Evolutionary conservation across 2,113 vertebrate species (phyloP).

Genomic region (Talpa occidentalis): DNA sequence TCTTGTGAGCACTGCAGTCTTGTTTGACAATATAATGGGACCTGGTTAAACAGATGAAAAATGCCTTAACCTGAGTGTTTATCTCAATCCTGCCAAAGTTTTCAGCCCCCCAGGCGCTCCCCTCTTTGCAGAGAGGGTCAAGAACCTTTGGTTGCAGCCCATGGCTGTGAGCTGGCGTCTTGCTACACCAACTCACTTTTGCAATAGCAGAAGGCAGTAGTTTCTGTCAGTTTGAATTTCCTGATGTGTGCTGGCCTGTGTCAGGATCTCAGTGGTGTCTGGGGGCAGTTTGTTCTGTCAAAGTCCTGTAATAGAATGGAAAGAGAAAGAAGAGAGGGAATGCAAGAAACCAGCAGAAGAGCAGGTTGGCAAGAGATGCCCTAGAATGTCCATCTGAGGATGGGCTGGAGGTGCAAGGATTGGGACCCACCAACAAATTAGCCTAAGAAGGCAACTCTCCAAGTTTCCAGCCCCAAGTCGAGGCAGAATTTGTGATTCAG

Average conservation of each 20-base stretch:
- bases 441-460: neutral
- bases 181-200: slow-evolving; percentile 1
- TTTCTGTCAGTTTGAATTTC: slow-evolving; percentile 71
- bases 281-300: neutral
- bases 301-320: neutral
- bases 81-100: slow-evolving; percentile 52
- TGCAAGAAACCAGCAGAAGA: neutral
- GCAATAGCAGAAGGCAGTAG: slow-evolving; percentile 56
- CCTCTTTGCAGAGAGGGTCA: slow-evolving; percentile 8
- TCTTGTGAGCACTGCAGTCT: neutral
- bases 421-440: neutral
- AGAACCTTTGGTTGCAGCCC: neutral
- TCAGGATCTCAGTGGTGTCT: slow-evolving; percentile 20
- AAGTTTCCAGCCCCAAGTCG: neutral
- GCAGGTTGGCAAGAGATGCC: neutral
- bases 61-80: slow-evolving; percentile 62
- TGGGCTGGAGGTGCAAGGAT: neutral
- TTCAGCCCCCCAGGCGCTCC: neutral
- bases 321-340: neutral
- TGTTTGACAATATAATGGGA: slow-evolving; percentile 70
- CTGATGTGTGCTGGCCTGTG: slow-evolving; percentile 1
- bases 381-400: neutral
- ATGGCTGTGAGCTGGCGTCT: slow-evolving; percentile 28
- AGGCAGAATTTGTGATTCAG: neutral
- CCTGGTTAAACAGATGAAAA: slow-evolving; percentile 65